Evolutionary conservation across 2,113 vertebrate species (phyloP), one percentile per base, ranked within the genome.

Genomic region (Gallinago paraguaiae): DNA sequence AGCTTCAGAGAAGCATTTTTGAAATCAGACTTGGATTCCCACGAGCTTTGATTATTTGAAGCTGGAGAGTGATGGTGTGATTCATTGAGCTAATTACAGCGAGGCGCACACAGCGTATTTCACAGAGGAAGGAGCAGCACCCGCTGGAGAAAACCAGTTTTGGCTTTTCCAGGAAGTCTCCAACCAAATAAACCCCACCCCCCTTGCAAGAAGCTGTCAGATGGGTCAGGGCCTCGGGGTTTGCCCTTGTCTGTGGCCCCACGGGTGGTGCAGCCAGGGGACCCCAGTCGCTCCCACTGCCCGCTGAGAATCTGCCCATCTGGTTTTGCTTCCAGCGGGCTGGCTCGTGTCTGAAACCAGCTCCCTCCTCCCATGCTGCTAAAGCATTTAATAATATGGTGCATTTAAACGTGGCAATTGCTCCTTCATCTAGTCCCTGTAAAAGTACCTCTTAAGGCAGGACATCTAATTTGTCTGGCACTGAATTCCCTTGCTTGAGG

Each of bases 191-290:
- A 43, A 30, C 13, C 13, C 56, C 33, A 9, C 11, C 17, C 6
- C 10, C 45, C 31, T 31, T 24, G 53, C 9, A 57, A 50, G 54
- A 57, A 50, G 54, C 75, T 57, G 8, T 16, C 22, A 7, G 53
- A 27, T 14, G 22, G 79, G 57, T n/a, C 45, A 61, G 68, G 43
- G 18, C 15, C 31, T 48, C 10, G 10, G 37, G 37, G 37, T 39
- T 39, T 39, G 37, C 10, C 37, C 37, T 63, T 33, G n/a, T 35
- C 43, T 0, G 1, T 0, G 10, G 48, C 37, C 31, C 57, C 0
- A 0, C 1, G 11, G 7, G 28, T 0, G 8, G 60, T 35, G 27
- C 7, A 6, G 0, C 1, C 2, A 1, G 2, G 16, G 25, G 17
- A 17, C 3, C 23, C 45, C 43, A 6, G 77, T 23, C 60, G 10